Evolutionary conservation across 1,140 invertebrate species (phyloP), one percentile per base, ranked within the genome.

Genomic region (Lasaia peninsularis): DNA sequence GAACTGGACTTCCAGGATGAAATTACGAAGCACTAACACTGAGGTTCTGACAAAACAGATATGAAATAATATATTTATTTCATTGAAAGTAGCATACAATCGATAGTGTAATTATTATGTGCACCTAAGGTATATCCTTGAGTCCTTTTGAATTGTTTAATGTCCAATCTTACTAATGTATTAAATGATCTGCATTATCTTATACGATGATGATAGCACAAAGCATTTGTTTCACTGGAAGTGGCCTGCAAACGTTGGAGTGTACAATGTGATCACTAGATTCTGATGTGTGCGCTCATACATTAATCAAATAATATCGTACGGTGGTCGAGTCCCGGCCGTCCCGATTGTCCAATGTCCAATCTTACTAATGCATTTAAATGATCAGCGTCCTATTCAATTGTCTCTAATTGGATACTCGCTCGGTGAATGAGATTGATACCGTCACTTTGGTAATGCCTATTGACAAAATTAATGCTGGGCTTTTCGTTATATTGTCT

Each of bases 311-410:
- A 44, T 44, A 44, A 44, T 2, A 9, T 40, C 7, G 18, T 20
- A 20, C 9, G 11, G 40, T 5, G 8, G 8, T 21, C 9, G 40
- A 16, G 35, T 18, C 16, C 40, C 9, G 37, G 8, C 11, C 40
- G 40, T 21, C 18, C 18, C 9, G 18, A 18, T 44, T 20, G 40
- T 44, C 40, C 40, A 21, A 44, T 44, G 40, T 44, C 40, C 40
- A 44, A 44, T 44, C 40, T 21, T 21, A 44, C 40, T 44, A 11
- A 44, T 44, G 40, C 9, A 44, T 44, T 44, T 44, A 44, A 44
- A 44, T 44, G 40, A 44, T 44, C 18, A 44, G 40, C 18, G 18
- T 44, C 18, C 40, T 20, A 44, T 44, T 20, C 18, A 18, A 20
- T 44, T 44, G 40, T 44, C 40, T 20, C 18, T 44, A 44, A 44